A percentile compares a stretch with the other conserved stretches of the same genome.
Evolutionary conservation across 2,797 vertebrate genomes (phyloP).

Genomic region (Halcyon smyrnensis): DNA sequence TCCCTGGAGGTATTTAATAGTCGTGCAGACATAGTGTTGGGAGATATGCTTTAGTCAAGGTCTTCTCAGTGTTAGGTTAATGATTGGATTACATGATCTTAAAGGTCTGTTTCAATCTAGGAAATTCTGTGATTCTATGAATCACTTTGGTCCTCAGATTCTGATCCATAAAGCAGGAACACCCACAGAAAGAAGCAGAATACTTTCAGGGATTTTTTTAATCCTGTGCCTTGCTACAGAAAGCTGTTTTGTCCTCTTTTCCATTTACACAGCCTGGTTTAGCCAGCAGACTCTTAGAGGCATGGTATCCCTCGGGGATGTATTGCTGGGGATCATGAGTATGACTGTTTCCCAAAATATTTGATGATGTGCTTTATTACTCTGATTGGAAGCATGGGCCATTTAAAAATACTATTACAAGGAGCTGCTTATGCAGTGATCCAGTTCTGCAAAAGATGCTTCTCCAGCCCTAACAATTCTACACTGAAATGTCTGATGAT

Average conservation of each 20-base stretch:
- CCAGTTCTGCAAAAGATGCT: background rate
- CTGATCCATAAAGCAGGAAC: background rate
- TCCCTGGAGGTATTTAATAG: too few species aligned
- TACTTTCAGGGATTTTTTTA: background rate
- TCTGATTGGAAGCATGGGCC: background rate
- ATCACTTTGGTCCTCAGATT: background rate
- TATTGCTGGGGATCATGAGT: background rate
- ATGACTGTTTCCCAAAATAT: background rate
- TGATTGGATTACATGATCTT: too few species aligned
- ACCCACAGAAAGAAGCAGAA: background rate
- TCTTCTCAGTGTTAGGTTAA: too few species aligned
- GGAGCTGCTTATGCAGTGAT: background rate
- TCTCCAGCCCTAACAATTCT: background rate
- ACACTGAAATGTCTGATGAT: background rate
- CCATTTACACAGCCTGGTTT: background rate
- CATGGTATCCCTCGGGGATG: rapidly evolving
- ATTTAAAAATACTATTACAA: background rate
- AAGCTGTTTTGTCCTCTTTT: background rate
- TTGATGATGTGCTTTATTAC: background rate
- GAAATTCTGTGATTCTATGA: background rate
- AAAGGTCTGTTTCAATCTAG: too few species aligned
- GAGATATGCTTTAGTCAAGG: too few species aligned
- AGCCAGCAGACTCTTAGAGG: background rate
- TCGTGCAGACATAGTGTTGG: too few species aligned
- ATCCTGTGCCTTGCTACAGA: background rate